A percentile compares a stretch with the other conserved stretches of the same genome.
These are phyloP conservation scores for Pogonocichla stellata DNA, from an alignment of 2,113 vertebrate species.

Conservation along the genomic window DNA sequence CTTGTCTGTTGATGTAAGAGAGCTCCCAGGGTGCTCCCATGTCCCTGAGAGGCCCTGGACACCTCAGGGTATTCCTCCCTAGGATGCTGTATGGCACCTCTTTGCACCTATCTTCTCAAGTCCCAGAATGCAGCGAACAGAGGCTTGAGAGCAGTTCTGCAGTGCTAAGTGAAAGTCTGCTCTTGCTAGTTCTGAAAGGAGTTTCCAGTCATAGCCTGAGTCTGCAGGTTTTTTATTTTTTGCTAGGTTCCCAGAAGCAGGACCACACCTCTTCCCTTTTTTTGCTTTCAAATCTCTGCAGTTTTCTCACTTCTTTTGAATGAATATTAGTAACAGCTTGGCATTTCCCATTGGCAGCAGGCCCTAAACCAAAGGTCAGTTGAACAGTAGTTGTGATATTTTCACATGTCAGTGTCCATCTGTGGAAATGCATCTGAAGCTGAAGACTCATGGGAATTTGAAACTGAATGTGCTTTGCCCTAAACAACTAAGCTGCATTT, in stretches of 20 bases:
- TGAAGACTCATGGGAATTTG: constrained; percentile 45
- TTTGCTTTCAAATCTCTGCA: neutral
- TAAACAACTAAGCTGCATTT: constrained; percentile 25
- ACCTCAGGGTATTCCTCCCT: neutral
- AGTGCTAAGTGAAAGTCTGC: neutral
- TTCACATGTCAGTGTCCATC: constrained; percentile 45
- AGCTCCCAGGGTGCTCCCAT: neutral
- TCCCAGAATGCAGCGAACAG: rapidly evolving
- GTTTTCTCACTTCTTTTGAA: neutral
- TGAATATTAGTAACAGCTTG: constrained; percentile 19
- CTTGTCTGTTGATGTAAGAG: neutral
- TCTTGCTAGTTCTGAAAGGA: neutral
- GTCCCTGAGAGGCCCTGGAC: neutral
- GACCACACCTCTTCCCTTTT: neutral
- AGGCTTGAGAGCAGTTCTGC: neutral
- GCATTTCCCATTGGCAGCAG: constrained; percentile 42
- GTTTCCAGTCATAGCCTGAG: neutral
- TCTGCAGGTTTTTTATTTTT: neutral
- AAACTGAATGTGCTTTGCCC: constrained; percentile 1
- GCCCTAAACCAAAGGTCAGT: constrained; percentile 56
- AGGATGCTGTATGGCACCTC: neutral
- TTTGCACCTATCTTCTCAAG: neutral
- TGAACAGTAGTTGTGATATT: constrained; percentile 12
- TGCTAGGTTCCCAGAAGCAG: neutral
- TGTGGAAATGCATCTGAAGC: constrained; percentile 26